phyloP scores from a whole-genome alignment of 2,888 invertebrate genomes.

The Nephrotoma guestfalica region DNA sequence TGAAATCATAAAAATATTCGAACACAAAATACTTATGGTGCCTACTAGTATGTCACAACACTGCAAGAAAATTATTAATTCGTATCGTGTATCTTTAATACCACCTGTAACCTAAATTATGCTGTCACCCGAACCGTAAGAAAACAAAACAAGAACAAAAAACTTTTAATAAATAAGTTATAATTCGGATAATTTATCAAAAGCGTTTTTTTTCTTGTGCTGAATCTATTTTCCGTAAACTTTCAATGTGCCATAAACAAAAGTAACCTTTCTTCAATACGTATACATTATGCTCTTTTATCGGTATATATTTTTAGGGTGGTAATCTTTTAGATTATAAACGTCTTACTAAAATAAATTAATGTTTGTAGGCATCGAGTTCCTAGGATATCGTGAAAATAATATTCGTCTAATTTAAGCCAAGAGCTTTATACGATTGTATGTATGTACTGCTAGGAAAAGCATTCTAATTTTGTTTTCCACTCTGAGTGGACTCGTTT shows the following conservation, averaged over 20 bases:
- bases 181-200: neutral
- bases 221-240: neutral
- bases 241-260: neutral
- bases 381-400: no score
- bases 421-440: no score
- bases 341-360: no score
- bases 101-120: neutral
- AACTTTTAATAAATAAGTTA: neutral
- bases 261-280: neutral
- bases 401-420: no score
- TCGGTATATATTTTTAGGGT: neutral
- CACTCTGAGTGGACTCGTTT: no score
- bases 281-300: neutral
- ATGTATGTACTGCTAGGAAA: no score
- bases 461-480: no score
- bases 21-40: neutral
- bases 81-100: neutral
- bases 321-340: neutral
- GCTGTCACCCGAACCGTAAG: neutral
- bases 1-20: neutral
- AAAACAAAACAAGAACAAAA: neutral
- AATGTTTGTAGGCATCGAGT: no score
- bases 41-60: neutral
- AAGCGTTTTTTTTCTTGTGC: neutral
- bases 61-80: neutral